Base-by-base conservation (phyloP, 2,888 invertebrate species). In the Callosobruchus maculatus region DNA sequence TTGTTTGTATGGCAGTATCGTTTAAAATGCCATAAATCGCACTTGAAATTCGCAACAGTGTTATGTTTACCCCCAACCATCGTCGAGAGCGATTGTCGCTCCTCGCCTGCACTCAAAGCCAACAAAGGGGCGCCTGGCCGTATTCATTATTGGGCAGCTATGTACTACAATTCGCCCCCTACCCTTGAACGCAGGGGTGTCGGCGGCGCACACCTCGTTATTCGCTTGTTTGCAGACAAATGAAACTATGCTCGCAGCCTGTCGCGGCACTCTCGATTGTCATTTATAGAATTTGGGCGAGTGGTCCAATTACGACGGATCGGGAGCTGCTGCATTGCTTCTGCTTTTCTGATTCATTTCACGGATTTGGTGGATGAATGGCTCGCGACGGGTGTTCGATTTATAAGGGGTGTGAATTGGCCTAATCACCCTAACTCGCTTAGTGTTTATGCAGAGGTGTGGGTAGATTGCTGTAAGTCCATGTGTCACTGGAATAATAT, bases 221-320 rank as follows among this genome's bases (percentile, higher is more conserved):
- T 75, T 78, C 80, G 82, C 81, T 81, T 81, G 80, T 82, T 82
- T 81, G 49, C 49, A 81, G 78, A 79, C 81, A 81, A 81, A 81
- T 79, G 80, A 81, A 81, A 77, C 77, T 71, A 74, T 74, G 74
- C 75, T 72, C 74, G 76, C 74, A 74, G 26, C 26, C 26, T 26
- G 26, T 49, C 49, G 18, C 49, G 18, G 49, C 49, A 5, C 18
- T 7, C 49, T 49, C 49, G 49, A 49, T 49, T 49, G 49, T 49
- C 49, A 49, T 49, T 49, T 49, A 49, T 49, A 49, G 49, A 49
- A 49, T 49, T 49, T 49, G 13, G 49, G 18, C 49, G 49, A 49
- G 49, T 18, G 49, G 49, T 18, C 49, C 13, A 49, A 49, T 49
- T 49, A 30, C 30, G 2, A 26, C 26, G 26, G 26, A 2, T 26